These are phyloP conservation scores for Leptarthrus brevirostris DNA, from an alignment of 2,888 invertebrate species.

Conservation along the genomic window DNA sequence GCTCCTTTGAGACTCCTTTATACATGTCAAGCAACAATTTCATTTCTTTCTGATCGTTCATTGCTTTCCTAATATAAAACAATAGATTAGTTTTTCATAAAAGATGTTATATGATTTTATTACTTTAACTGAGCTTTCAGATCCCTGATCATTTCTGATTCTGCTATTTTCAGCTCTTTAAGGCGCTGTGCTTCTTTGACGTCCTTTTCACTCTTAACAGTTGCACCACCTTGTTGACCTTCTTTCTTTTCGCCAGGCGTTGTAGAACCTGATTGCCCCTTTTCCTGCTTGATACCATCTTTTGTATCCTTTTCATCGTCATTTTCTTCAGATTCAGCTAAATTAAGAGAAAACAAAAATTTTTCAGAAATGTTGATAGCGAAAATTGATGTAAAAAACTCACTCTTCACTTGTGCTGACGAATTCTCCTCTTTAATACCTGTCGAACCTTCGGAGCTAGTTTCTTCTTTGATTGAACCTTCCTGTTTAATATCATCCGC, in stretches of 20 bases:
- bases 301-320: constrained; percentile 64
- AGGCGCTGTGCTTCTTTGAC: constrained; percentile 72
- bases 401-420: constrained; percentile 60
- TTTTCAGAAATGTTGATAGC: no score
- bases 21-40: constrained; percentile 95
- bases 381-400: no score
- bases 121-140: constrained; percentile 93
- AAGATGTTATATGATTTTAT: constrained; percentile 52
- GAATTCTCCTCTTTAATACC: constrained; percentile 71
- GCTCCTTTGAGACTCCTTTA: constrained; percentile 96
- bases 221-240: constrained; percentile 61
- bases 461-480: constrained; percentile 66
- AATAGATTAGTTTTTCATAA: constrained; percentile 4
- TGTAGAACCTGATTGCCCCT: constrained; percentile 62
- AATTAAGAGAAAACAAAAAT: no score
- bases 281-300: constrained; percentile 68
- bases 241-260: constrained; percentile 72
- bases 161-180: constrained; percentile 75
- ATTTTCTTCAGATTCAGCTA: constrained; percentile 62
- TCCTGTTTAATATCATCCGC: constrained; percentile 70
- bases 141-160: constrained; percentile 73
- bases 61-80: constrained; percentile 77
- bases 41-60: constrained; percentile 94
- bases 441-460: constrained; percentile 63
- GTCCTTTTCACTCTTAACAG: constrained; percentile 74